Conservation (phyloP, 2,113 vertebrate species). For the Scopus umbretta region DNA sequence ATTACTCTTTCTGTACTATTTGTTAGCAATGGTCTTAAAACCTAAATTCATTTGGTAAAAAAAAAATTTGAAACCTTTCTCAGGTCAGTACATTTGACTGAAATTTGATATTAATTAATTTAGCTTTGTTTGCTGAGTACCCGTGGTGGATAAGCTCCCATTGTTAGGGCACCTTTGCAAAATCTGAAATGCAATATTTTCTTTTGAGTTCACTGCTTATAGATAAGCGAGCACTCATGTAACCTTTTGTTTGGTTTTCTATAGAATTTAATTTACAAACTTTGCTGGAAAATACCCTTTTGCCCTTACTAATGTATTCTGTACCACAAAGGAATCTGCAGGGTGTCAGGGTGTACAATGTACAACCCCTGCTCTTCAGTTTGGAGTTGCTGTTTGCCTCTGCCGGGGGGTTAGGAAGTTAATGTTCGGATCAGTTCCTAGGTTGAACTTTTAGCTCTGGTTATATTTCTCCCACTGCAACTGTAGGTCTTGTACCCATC, state of each 20-base stretch:
- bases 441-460: background rate
- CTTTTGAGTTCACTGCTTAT: background rate
- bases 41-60: background rate
- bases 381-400: background rate
- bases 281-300: slow-evolving; percentile 41
- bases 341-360: background rate
- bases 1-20: background rate
- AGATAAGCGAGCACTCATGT: background rate
- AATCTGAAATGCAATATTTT: slow-evolving; percentile 14
- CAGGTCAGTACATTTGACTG: background rate
- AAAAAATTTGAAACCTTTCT: background rate
- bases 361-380: background rate
- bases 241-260: slow-evolving; percentile 47
- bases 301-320: slow-evolving; percentile 31
- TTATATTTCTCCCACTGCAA: background rate
- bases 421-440: background rate
- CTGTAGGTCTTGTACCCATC: background rate
- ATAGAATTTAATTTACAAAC: slow-evolving; percentile 37
- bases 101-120: slow-evolving; percentile 27
- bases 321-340: background rate
- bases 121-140: background rate
- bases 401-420: background rate
- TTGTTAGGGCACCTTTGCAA: background rate
- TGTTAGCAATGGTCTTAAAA: background rate
- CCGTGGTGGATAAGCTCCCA: background rate